phyloP scores from a whole-genome alignment of 2,888 invertebrate species.

The Nymphalis polychloros region DNA sequence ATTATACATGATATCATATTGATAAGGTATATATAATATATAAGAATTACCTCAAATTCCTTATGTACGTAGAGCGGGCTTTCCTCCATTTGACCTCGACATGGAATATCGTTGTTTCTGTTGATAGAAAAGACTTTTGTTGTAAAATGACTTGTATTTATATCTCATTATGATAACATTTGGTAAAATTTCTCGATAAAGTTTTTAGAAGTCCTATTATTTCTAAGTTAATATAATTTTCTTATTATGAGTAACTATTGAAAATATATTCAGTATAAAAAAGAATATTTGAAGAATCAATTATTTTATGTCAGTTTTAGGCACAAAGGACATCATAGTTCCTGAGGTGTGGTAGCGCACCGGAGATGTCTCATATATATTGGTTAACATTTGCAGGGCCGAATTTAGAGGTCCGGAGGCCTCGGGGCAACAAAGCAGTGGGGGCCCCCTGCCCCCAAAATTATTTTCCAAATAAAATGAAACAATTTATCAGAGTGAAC shows the following conservation, averaged over 20 bases:
- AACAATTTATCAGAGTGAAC: too few species aligned
- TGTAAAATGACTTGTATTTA: conserved; percentile 16
- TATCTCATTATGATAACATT: background rate
- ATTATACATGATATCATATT: background rate
- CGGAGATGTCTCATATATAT: too few species aligned
- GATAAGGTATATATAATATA: conserved; percentile 15
- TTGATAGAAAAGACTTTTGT: conserved; percentile 43
- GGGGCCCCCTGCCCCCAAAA: too few species aligned
- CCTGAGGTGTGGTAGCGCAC: too few species aligned
- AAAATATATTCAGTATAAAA: too few species aligned
- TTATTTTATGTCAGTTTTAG: too few species aligned
- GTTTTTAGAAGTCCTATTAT: background rate
- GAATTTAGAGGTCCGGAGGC: too few species aligned
- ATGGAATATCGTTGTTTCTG: conserved; percentile 58
- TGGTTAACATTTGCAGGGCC: too few species aligned
- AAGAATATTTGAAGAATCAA: too few species aligned
- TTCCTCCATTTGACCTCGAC: conserved; percentile 73
- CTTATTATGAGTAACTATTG: background rate
- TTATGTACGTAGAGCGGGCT: conserved; percentile 82
- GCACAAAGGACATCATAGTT: too few species aligned
- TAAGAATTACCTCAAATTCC: conserved; percentile 72
- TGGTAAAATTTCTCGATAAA: background rate
- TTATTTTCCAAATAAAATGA: too few species aligned
- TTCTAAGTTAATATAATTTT: background rate
- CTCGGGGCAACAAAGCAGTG: too few species aligned